phyloP scores from a whole-genome alignment of 2,113 vertebrate species.

The Embiotoca jacksoni region DNA sequence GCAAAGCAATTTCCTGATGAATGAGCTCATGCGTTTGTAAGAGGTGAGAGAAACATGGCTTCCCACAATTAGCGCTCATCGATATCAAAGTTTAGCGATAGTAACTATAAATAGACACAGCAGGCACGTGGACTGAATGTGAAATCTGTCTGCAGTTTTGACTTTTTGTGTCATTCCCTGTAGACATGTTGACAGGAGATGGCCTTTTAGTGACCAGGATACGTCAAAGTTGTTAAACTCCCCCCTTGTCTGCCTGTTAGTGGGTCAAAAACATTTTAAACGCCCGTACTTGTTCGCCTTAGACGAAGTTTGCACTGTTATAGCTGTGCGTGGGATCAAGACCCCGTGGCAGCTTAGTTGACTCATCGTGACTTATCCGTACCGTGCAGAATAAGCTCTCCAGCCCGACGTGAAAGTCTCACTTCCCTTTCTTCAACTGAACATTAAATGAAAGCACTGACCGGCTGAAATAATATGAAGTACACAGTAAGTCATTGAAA shows the following conservation, averaged over 20 bases:
- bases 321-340: slow-evolving; percentile 7
- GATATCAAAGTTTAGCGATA: slow-evolving; percentile 26
- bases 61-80: slow-evolving; percentile 47
- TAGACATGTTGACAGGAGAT: neutral
- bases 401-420: slow-evolving; percentile 26
- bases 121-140: slow-evolving; percentile 5
- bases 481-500: slow-evolving; percentile 10
- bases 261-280: neutral
- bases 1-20: slow-evolving; percentile 58
- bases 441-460: slow-evolving; percentile 1
- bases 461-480: neutral
- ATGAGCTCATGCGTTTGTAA: slow-evolving; percentile 34
- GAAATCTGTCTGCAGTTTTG: slow-evolving; percentile 9
- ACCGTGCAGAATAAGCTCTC: slow-evolving; percentile 14
- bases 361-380: neutral
- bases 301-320: slow-evolving; percentile 25
- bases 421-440: neutral
- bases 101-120: slow-evolving; percentile 22
- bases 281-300: neutral
- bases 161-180: slow-evolving; percentile 6
- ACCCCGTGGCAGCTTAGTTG: slow-evolving; percentile 31
- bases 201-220: slow-evolving; percentile 25
- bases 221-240: slow-evolving; percentile 15
- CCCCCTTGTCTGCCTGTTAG: neutral
- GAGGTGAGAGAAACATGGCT: slow-evolving; percentile 40